Conservation (phyloP, 2,888 invertebrate genomes). For the Hydriomena furcata region DNA sequence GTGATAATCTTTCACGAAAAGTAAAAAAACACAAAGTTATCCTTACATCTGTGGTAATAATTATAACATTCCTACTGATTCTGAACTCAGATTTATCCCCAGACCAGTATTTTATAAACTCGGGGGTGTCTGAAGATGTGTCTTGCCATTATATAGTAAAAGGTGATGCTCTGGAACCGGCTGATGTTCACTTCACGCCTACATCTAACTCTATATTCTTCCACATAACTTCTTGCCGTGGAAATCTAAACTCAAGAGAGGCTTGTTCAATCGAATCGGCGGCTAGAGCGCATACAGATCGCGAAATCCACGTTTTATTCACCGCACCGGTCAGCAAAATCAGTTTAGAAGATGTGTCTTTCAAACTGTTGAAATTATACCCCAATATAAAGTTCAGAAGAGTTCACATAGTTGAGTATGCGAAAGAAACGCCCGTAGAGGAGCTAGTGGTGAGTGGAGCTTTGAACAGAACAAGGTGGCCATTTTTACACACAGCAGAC, state of each 20-base stretch:
- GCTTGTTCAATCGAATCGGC: conserved; percentile 43
- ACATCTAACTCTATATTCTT: conserved; percentile 28
- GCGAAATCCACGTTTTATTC: conserved; percentile 73
- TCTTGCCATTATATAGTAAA: conserved; percentile 21
- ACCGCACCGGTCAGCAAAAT: conserved; percentile 33
- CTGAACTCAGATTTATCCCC: conserved; percentile 13
- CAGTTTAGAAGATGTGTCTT: conserved; percentile 13
- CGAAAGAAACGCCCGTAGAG: conserved; percentile 81
- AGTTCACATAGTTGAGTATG: conserved; percentile 77
- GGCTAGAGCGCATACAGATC: conserved; percentile 35
- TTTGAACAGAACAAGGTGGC: conserved; percentile 75
- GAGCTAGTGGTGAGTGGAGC: conserved; percentile 74
- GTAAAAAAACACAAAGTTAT: background rate
- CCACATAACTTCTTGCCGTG: conserved; percentile 81
- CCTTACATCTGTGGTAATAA: background rate
- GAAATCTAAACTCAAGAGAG: conserved; percentile 57
- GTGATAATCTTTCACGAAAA: background rate
- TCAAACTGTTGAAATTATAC: conserved; percentile 48
- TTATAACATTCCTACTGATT: background rate
- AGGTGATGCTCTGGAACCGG: conserved; percentile 15
- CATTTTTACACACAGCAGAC: conserved; percentile 86
- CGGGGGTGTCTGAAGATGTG: conserved; percentile 13
- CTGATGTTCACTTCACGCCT: conserved; percentile 18
- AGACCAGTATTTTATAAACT: conserved; percentile 19
- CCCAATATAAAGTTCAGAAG: conserved; percentile 80